Evolutionary conservation across 2,888 invertebrate genomes (phyloP).

Genomic region (Habroteleia sp.): DNA sequence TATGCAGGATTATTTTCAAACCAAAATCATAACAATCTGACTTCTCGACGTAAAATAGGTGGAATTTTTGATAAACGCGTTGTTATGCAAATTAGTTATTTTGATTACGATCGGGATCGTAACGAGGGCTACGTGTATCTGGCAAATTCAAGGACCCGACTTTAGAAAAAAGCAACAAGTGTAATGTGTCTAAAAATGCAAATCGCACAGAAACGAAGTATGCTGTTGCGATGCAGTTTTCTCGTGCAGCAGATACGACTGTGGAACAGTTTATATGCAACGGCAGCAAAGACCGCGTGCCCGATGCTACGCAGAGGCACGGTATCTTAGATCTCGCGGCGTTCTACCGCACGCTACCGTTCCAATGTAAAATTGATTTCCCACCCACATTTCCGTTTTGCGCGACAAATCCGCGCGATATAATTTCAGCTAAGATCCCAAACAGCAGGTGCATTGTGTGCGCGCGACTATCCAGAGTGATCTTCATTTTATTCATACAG

Average conservation of each 20-base stretch:
- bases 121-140: conserved; percentile 69
- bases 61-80: conserved; percentile 6
- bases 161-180: conserved; percentile 67
- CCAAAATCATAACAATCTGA: too few species aligned
- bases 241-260: conserved; percentile 50
- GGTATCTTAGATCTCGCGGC: conserved; percentile 57
- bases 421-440: conserved; percentile 54
- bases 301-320: conserved; percentile 48
- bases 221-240: conserved; percentile 55
- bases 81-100: conserved; percentile 44
- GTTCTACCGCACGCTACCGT: conserved; percentile 49
- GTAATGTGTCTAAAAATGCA: conserved; percentile 65
- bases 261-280: conserved; percentile 53
- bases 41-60: conserved; percentile 1
- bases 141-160: conserved; percentile 70
- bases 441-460: conserved; percentile 48
- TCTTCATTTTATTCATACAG: conserved; percentile 36
- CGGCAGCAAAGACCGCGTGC: conserved; percentile 46
- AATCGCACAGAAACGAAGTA: conserved; percentile 51
- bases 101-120: conserved; percentile 57
- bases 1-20: too few species aligned
- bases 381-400: conserved; percentile 66
- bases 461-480: conserved; percentile 1
- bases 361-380: conserved; percentile 64
- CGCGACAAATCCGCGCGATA: conserved; percentile 65